Percentiles rank a stretch among this genome's conserved stretches.
These are phyloP conservation scores for Oophaga pumilio DNA, from an alignment of 2,113 vertebrate genomes.

Conservation along the genomic window DNA sequence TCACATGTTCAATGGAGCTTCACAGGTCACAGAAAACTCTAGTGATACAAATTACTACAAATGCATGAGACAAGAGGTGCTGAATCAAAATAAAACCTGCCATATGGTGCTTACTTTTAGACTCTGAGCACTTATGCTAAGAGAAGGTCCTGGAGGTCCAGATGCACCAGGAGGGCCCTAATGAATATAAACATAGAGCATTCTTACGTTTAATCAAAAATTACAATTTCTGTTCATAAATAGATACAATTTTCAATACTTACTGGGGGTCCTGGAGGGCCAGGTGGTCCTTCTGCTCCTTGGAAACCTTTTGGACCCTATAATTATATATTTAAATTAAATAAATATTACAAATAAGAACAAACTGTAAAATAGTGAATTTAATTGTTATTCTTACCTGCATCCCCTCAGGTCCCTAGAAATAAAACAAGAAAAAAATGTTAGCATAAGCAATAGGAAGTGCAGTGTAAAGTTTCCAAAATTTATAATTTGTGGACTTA, in stretches of 20 bases:
- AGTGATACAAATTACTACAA: too few relatives aligned
- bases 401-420: slow-evolving; percentile 72
- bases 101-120: slow-evolving; percentile 70
- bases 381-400: slow-evolving; percentile 69
- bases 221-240: neutral
- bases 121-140: slow-evolving; percentile 73
- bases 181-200: slow-evolving; percentile 12
- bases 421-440: neutral
- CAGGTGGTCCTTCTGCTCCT: slow-evolving; percentile 75
- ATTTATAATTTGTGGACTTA: neutral
- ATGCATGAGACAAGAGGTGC: too few relatives aligned
- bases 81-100: neutral
- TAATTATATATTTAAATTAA: neutral
- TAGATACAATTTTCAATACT: slow-evolving; percentile 55
- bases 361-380: neutral
- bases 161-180: slow-evolving; percentile 80
- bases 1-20: neutral
- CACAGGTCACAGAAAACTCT: neutral
- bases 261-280: slow-evolving; percentile 75
- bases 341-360: neutral
- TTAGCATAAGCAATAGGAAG: neutral
- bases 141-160: slow-evolving; percentile 70
- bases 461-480: neutral
- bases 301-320: slow-evolving; percentile 84
- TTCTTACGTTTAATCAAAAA: neutral